Conservation (phyloP, 2,888 invertebrate species). For the Chromoteleia sp. region DNA sequence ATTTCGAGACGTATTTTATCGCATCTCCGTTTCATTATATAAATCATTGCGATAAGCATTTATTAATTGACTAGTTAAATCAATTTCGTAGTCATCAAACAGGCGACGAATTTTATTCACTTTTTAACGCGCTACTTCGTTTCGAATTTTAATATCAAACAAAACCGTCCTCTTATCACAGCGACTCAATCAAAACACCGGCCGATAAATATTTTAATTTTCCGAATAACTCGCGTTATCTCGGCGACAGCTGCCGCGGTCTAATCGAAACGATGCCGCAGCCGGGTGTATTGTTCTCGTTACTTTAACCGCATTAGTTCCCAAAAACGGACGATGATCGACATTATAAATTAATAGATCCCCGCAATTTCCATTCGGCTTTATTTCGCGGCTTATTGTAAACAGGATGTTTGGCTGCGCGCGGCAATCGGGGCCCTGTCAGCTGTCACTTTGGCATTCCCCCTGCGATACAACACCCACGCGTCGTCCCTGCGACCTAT, state of each 20-base stretch:
- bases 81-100: no score
- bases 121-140: no score
- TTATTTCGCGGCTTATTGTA: slow-evolving; percentile 66
- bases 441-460: slow-evolving; percentile 75
- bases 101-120: neutral
- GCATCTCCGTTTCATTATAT: neutral
- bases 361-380: slow-evolving; percentile 62
- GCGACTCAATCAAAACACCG: slow-evolving; percentile 13
- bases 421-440: slow-evolving; percentile 71
- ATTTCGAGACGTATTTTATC: no score
- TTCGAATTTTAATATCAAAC: slow-evolving; percentile 3
- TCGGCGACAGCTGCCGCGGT: slow-evolving; percentile 34
- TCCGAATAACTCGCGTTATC: slow-evolving; percentile 39
- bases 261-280: no score
- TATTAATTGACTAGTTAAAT: neutral
- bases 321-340: slow-evolving; percentile 44
- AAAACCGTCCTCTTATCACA: neutral
- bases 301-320: slow-evolving; percentile 38
- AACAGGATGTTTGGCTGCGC: slow-evolving; percentile 66
- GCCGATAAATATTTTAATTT: slow-evolving; percentile 52
- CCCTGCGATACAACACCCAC: slow-evolving; percentile 74
- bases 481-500: slow-evolving; percentile 71
- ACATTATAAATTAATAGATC: slow-evolving; percentile 64
- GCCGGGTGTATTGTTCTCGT: slow-evolving; percentile 38
- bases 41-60: neutral